A percentile compares a stretch with the other conserved stretches of the same genome.
Evolutionary conservation across 2,888 invertebrate species (phyloP).

Genomic region (Dolichomitus sp.): DNA sequence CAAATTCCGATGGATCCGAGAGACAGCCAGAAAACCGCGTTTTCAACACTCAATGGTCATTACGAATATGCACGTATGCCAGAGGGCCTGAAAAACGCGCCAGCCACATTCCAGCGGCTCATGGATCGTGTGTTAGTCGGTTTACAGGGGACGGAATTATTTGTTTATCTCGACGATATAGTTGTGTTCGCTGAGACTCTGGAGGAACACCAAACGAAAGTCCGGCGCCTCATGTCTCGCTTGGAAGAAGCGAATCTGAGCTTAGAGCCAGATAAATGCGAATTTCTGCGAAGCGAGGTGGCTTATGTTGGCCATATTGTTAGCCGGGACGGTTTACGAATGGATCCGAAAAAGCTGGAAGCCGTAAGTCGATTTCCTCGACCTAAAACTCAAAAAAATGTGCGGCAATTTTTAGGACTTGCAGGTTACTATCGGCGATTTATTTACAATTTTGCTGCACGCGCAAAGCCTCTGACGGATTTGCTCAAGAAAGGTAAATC

Average conservation of each 20-base stretch:
- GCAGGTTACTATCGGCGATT: conserved; percentile 56
- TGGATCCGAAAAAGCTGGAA: conserved; percentile 50
- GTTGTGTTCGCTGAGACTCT: conserved; percentile 43
- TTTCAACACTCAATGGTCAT: conserved; percentile 31
- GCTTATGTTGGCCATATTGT: conserved; percentile 45
- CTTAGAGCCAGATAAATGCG: conserved; percentile 50
- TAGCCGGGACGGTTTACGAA: conserved; percentile 16
- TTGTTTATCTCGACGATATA: conserved; percentile 75
- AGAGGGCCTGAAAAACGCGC: conserved; percentile 44
- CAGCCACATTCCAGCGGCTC: conserved; percentile 44
- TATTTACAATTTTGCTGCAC: conserved; percentile 16
- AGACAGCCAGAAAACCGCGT: conserved; percentile 37
- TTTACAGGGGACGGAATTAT: conserved; percentile 41
- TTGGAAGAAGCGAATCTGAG: conserved; percentile 23
- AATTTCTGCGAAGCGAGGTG: conserved; percentile 42
- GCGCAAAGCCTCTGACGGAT: conserved; percentile 55
- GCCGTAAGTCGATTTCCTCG: conserved; percentile 27
- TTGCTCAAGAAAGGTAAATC: conserved; percentile 26
- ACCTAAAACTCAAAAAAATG: conserved; percentile 38
- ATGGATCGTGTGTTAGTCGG: conserved; percentile 41
- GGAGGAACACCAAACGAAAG: conserved; percentile 18
- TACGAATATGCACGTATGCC: conserved; percentile 45
- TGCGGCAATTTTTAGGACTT: conserved; percentile 46
- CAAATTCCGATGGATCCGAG: conserved; percentile 16
- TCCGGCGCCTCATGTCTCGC: conserved; percentile 37